phyloP scores from a whole-genome alignment of 1,140 invertebrate species.

The Acromyrmex heyeri region DNA sequence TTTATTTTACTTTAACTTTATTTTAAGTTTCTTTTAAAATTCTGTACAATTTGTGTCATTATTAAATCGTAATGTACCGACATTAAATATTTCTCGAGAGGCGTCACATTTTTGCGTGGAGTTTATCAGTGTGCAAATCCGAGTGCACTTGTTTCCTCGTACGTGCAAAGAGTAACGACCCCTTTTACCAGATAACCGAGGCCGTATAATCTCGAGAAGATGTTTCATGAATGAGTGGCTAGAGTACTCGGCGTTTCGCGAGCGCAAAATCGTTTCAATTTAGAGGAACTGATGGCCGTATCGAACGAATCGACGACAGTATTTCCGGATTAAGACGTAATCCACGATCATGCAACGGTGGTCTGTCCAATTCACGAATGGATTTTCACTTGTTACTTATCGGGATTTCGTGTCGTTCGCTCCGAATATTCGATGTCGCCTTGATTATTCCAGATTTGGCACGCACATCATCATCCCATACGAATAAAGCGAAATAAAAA shows the following conservation, averaged over 20 bases:
- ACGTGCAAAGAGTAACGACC: conserved; percentile 34
- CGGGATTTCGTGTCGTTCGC: conserved; percentile 10
- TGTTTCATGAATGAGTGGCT: conserved; percentile 56
- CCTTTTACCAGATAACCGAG: conserved; percentile 9
- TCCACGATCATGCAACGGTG: conserved; percentile 47
- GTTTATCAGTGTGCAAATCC: conserved; percentile 5
- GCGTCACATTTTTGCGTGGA: not conserved
- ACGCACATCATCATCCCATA: too few relatives aligned
- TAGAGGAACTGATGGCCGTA: conserved; percentile 34
- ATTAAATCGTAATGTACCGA: not conserved
- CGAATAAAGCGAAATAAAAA: not conserved
- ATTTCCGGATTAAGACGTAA: conserved; percentile 62
- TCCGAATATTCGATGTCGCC: conserved; percentile 3
- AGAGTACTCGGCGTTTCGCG: conserved; percentile 39
- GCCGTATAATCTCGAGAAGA: conserved; percentile 53
- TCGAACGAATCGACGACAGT: conserved; percentile 37
- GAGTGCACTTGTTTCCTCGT: conserved; percentile 10
- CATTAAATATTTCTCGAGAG: conserved; percentile 3
- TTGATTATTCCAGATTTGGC: conserved; percentile 36
- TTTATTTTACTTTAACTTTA: not conserved
- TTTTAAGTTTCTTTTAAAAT: not conserved
- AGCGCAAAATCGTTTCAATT: conserved; percentile 64
- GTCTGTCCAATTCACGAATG: conserved; percentile 29
- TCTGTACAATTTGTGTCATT: not conserved
- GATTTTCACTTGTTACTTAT: conserved; percentile 44